phyloP scores from a whole-genome alignment of 2,888 invertebrate genomes.

The Linnaemya vulpina region DNA sequence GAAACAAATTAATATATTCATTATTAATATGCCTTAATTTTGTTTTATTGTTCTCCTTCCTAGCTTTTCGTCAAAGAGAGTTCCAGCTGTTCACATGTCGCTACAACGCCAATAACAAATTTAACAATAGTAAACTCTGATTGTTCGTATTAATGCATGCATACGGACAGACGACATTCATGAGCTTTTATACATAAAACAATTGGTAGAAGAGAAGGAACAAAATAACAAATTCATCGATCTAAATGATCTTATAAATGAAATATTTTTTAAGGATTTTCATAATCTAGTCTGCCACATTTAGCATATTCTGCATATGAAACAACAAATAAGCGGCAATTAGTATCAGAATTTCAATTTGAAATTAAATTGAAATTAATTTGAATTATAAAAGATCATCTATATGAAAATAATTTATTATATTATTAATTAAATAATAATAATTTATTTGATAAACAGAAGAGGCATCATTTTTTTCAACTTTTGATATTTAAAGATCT shows the following conservation, averaged over 20 bases:
- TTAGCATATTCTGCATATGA: neutral
- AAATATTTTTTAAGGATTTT: conserved; percentile 50
- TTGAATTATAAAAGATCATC: neutral
- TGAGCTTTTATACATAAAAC: neutral
- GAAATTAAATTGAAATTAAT: neutral
- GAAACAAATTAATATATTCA: too few relatives aligned
- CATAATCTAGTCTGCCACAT: conserved; percentile 26
- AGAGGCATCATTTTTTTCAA: neutral
- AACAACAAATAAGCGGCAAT: neutral
- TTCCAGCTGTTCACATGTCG: neutral
- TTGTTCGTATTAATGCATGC: conserved; percentile 19
- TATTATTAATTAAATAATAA: conserved; percentile 10
- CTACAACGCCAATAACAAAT: conserved; percentile 66
- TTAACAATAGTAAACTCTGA: conserved; percentile 61
- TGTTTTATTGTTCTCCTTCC: too few relatives aligned
- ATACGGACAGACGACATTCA: neutral
- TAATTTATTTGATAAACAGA: neutral
- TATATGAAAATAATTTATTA: conserved; percentile 4
- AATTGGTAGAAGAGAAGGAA: neutral
- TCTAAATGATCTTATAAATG: conserved; percentile 42
- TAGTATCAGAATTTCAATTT: conserved; percentile 7
- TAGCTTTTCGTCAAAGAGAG: conserved; percentile 22
- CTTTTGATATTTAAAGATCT: conserved; percentile 3
- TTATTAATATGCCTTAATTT: too few relatives aligned
- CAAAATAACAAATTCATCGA: conserved; percentile 14